phyloP scores from a whole-genome alignment of 2,113 vertebrate species.

The Aegotheles bennettii region DNA sequence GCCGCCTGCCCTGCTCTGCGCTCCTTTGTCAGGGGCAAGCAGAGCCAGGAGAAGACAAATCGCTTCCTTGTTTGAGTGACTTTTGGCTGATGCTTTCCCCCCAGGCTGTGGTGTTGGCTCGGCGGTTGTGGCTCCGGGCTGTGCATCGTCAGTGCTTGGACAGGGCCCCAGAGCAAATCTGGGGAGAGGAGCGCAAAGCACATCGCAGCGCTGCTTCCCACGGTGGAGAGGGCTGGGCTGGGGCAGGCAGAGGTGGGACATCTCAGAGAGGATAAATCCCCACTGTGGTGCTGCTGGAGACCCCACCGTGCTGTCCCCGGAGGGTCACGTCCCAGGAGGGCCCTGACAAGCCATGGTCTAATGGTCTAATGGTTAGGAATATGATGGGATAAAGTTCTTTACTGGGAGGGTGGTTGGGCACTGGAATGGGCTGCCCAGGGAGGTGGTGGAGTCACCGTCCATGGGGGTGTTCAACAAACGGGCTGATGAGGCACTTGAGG shows the following conservation, averaged over 20 bases:
- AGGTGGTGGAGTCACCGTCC: too few species aligned
- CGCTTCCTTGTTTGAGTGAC: constrained; percentile 54
- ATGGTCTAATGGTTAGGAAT: too few species aligned
- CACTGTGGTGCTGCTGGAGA: fast-evolving
- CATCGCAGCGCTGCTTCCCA: not conserved
- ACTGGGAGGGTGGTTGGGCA: too few species aligned
- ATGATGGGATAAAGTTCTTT: too few species aligned
- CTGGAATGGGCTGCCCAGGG: too few species aligned
- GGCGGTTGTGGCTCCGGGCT: not conserved
- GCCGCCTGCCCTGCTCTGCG: not conserved
- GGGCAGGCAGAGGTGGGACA: not conserved
- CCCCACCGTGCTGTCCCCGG: fast-evolving
- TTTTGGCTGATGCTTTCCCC: constrained; percentile 44
- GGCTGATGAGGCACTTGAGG: too few species aligned
- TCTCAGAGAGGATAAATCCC: not conserved
- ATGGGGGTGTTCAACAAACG: too few species aligned
- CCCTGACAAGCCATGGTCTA: too few species aligned
- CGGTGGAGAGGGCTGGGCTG: not conserved
- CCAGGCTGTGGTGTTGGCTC: not conserved
- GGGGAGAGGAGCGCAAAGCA: not conserved
- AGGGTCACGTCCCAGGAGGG: not conserved
- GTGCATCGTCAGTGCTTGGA: not conserved
- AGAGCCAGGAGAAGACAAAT: constrained; percentile 48
- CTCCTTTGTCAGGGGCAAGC: not conserved
- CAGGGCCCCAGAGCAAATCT: not conserved